Conservation (phyloP, 2,888 invertebrate species). For the Coelinius sp. region DNA sequence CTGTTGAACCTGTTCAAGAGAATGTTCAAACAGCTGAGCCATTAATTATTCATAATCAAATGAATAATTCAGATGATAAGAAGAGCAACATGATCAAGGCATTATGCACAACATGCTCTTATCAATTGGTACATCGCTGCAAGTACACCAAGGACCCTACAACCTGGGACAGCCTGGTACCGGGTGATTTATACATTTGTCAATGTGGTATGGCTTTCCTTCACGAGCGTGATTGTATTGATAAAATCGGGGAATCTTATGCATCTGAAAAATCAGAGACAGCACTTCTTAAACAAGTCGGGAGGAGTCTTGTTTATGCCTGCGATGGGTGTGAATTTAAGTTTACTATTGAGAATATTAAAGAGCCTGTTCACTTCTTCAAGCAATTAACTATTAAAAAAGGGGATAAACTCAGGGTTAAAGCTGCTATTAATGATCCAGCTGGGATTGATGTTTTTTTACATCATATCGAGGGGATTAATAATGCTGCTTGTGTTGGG, state of each 20-base stretch:
- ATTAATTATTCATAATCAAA: too few species aligned
- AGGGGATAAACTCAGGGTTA: neutral
- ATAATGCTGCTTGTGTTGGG: neutral
- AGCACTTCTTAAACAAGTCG: neutral
- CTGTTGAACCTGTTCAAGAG: too few species aligned
- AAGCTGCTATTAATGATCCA: neutral
- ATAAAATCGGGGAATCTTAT: neutral
- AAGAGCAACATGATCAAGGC: neutral
- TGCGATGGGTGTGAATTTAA: neutral
- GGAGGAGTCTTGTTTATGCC: neutral
- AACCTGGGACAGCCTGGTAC: neutral
- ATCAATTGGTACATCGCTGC: neutral
- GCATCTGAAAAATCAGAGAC: neutral
- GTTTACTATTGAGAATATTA: neutral
- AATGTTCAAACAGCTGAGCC: too few species aligned
- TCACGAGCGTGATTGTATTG: neutral
- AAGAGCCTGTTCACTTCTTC: neutral
- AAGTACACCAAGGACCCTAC: neutral
- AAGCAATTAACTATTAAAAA: neutral
- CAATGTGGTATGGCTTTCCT: neutral
- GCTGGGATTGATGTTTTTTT: neutral
- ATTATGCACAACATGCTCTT: constrained; percentile 2
- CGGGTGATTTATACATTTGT: neutral
- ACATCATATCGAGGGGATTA: neutral
- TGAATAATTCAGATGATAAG: neutral